Evolutionary conservation across 1,140 invertebrate genomes (phyloP).

Genomic region (Batillaria attramentaria): DNA sequence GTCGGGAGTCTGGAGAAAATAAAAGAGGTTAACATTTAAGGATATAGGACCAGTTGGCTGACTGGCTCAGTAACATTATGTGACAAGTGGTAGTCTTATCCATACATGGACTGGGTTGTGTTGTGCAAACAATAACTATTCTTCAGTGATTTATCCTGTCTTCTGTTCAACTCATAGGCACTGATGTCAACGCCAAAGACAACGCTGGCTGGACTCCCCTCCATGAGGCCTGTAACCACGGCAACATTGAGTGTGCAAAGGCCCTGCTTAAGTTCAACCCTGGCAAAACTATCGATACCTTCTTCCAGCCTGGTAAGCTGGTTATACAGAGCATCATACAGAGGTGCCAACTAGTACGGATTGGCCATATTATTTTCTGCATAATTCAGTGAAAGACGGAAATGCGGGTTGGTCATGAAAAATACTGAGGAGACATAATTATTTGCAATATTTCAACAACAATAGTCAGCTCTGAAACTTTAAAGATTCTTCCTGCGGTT

Average conservation of each 20-base stretch:
- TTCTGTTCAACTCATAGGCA: slow-evolving; percentile 44
- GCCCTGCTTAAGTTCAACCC: slow-evolving; percentile 77
- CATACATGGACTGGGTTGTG: not conserved
- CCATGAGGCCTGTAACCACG: slow-evolving; percentile 93
- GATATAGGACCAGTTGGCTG: not conserved
- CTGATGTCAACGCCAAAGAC: slow-evolving; percentile 76
- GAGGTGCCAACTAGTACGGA: too few species aligned
- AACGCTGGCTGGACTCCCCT: slow-evolving; percentile 92
- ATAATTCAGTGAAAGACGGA: too few species aligned
- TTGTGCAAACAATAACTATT: not conserved
- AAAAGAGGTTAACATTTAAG: not conserved
- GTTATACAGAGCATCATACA: too few species aligned
- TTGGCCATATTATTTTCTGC: not conserved
- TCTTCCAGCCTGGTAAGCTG: slow-evolving; percentile 33
- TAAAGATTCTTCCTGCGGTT: too few species aligned
- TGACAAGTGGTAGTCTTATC: not conserved
- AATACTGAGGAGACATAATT: too few species aligned
- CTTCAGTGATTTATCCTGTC: not conserved
- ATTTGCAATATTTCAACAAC: too few species aligned
- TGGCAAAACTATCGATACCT: slow-evolving; percentile 52
- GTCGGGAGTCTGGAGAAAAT: too few species aligned
- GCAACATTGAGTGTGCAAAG: slow-evolving; percentile 83
- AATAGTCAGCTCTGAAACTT: too few species aligned
- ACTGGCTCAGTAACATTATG: not conserved
- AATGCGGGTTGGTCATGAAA: too few species aligned